Evolutionary conservation across 2,113 vertebrate species (phyloP).

Genomic region (Gasterosteus nipponicus): DNA sequence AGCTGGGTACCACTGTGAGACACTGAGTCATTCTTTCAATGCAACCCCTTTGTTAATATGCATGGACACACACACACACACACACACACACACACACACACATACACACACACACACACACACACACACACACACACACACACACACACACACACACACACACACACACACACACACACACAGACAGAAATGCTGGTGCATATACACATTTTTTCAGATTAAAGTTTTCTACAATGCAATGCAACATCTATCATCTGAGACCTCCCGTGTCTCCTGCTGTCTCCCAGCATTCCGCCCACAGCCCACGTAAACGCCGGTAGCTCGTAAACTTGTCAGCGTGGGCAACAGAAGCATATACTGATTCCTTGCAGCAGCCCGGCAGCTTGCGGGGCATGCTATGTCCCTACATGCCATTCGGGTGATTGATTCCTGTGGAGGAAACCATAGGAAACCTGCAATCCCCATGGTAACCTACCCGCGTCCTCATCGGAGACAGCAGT

Average conservation of each 20-base stretch:
- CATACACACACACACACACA: too few relatives aligned
- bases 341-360: constrained; percentile 41
- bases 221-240: neutral
- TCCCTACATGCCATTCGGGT: constrained; percentile 15
- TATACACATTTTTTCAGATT: neutral
- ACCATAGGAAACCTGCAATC: constrained; percentile 42
- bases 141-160: too few relatives aligned
- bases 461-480: constrained; percentile 79
- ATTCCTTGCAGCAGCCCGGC: constrained; percentile 45
- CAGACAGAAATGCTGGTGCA: neutral
- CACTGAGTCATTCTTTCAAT: constrained; percentile 74
- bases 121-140: too few relatives aligned
- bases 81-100: constrained; percentile 16
- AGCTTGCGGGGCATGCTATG: constrained; percentile 13
- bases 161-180: too few relatives aligned
- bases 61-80: constrained; percentile 9
- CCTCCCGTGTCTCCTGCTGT: constrained; percentile 28
- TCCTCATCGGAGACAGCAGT: constrained; percentile 83
- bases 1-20: constrained; percentile 71
- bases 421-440: constrained; percentile 34
- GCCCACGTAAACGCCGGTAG: constrained; percentile 66
- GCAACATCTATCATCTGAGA: constrained; percentile 14
- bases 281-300: constrained; percentile 58
- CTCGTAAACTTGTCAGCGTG: constrained; percentile 60
- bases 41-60: constrained; percentile 52